Evolutionary conservation across 1,140 invertebrate species (phyloP), one percentile per base, ranked within the genome.

Genomic region (Alviniconcha marisindica): DNA sequence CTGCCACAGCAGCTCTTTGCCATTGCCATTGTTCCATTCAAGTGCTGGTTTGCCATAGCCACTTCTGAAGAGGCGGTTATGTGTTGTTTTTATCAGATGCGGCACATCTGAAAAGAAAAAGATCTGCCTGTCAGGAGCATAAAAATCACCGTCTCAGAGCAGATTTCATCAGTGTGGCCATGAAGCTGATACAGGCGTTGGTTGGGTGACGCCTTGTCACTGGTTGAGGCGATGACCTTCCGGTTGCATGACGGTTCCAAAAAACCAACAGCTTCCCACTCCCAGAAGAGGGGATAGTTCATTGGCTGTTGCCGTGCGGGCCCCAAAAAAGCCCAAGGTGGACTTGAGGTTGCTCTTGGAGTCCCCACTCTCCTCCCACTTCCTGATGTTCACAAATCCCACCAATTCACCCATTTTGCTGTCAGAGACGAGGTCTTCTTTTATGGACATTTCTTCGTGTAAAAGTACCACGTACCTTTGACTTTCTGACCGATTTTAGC

Each of bases 161-260:
- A 36, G 51, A 54, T 7, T 31, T 76, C 63, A 21, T 40, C 10
- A 14, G n/a, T 40, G 3, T 44, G 21, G 24, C 71, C 77, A 54
- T 85, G 84, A 2, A 85, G n/a, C n/a, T 74, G 36, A 60, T 77
- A 82, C 21, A 85, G 63, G 10, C 56, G 36, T 40, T 77, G 80
- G 51, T 85, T 85, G 12, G 79, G 80, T 3, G 80, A 66, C 4
- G 71, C 71, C 24, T 74, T 74, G 71, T 74, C 40, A 44, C 38
- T 42, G 3, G 76, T 77, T 0, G 44, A 77, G 4, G 76, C 76
- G 14, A 79, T 79, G 18, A 71, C 79, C 24, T 81, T 81, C 21
- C 69, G 40, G 2, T 44, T 44, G 40, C 79, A 81, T 3, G n/a
- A 1, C 36, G 10, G 14, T 40, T 80, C 79, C 1, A 81, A 15